Base-by-base conservation (phyloP, 2,113 vertebrate species). In the Salvelinus alpinus region DNA sequence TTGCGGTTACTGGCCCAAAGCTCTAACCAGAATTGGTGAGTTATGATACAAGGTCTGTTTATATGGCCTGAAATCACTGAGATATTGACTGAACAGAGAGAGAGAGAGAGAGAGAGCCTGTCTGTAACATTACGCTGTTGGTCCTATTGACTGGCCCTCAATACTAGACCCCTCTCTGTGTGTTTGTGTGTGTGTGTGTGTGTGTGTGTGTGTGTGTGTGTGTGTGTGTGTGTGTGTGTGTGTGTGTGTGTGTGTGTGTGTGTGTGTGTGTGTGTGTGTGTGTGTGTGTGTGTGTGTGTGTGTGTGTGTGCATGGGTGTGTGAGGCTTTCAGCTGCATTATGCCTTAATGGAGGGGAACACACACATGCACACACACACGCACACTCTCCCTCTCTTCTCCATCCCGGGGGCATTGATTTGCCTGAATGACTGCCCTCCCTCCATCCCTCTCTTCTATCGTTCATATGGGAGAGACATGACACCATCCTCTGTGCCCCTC, bases 401-500 rank as follows among this genome's bases (percentile, higher is more conserved):
- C 70, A 72, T 66, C 88, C 80, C 64, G 64, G 69, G 73, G 80
- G 73, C 88, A 92, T 87, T 91, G 88, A 90, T 91, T 76, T 89
- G 87, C 74, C 79, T 88, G 86, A 91, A 90, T 91, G 82, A 86
- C 79, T 79, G 38, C 82, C 82, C 87, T 27, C 70, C 48, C 14
- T 31, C 77, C 76, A 75, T 69, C 29, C 48, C 73, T 70, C 79
- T 74, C 80, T 51, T 85, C 81, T 82, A 71, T 80, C 59, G 70
- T 86, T 88, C 84, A 87, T 88, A 86, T 87, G 47, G 66, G 62
- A 27, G 51, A 22, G 48, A 92, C 89, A 91, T 92, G 90, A 91
- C 90, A 88, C 85, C 88, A 89, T 90, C 85, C 87, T 87, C 86
- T 79, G 78, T 80, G 78, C 77, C 85, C 84, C 83, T 91, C 90